phyloP scores from a whole-genome alignment of 2,888 invertebrate species.

The Ernsta delagoae region DNA sequence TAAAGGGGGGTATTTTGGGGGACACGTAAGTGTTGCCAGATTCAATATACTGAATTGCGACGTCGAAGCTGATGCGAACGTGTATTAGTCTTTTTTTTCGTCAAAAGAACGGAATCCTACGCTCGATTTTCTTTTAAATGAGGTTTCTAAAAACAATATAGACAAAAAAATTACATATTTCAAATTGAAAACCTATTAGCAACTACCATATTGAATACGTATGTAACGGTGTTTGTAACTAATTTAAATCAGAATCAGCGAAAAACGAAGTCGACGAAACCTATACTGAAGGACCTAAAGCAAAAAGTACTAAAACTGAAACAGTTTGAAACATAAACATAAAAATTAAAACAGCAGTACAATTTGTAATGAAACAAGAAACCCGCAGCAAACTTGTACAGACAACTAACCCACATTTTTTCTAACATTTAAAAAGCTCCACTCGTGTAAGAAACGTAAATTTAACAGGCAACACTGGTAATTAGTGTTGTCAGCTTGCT shows the following conservation, averaged over 20 bases:
- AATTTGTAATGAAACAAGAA: not conserved
- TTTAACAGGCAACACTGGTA: constrained; percentile 29
- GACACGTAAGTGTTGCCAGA: constrained; percentile 67
- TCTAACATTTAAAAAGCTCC: constrained; percentile 18
- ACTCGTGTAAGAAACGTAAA: constrained; percentile 25
- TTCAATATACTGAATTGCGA: constrained; percentile 41
- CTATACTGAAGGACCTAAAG: not conserved
- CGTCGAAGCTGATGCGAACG: constrained; percentile 17
- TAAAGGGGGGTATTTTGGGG: constrained; percentile 41
- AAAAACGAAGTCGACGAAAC: no score
- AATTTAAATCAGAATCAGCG: no score
- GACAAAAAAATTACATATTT: not conserved
- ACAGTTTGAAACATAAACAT: not conserved
- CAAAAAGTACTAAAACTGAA: not conserved
- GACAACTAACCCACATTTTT: constrained; percentile 19
- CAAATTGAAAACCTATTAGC: not conserved
- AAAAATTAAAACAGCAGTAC: not conserved
- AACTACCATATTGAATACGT: no score
- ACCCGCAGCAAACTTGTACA: not conserved
- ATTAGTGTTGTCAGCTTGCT: constrained; percentile 35
- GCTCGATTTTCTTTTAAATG: not conserved
- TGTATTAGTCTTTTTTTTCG: constrained; percentile 5
- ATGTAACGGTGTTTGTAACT: no score
- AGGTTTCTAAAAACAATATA: not conserved
- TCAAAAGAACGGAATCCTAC: not conserved